phyloP scores from a whole-genome alignment of 2,888 invertebrate genomes.

The Drosophila neotestacea region DNA sequence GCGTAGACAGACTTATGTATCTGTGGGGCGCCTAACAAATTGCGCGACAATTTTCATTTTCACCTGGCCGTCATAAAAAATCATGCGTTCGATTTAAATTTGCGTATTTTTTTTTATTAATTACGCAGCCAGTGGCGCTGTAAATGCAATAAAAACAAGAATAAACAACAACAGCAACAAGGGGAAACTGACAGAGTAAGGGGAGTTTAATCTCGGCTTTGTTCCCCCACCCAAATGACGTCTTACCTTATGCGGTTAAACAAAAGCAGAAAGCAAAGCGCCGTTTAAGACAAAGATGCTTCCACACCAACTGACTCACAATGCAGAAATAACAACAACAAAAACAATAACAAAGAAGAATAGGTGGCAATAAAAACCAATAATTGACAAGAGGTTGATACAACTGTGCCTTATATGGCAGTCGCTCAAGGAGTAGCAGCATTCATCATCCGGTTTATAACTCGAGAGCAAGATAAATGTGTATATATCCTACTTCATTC shows the following conservation, averaged over 20 bases:
- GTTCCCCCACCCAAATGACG: slow-evolving; percentile 18
- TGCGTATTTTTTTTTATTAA: slow-evolving; percentile 31
- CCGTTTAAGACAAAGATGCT: slow-evolving; percentile 50
- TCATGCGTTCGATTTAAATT: slow-evolving; percentile 55
- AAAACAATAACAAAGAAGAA: slow-evolving; percentile 11
- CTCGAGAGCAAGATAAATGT: not conserved
- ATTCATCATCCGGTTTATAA: slow-evolving; percentile 3
- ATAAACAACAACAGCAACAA: too few species aligned
- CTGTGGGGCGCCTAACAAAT: slow-evolving; percentile 45
- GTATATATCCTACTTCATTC: not conserved
- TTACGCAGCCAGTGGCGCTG: slow-evolving; percentile 12
- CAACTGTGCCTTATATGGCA: slow-evolving; percentile 45
- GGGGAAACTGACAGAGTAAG: not conserved
- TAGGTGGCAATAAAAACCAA: slow-evolving; percentile 42
- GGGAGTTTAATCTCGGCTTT: slow-evolving; percentile 34
- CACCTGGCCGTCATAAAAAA: slow-evolving; percentile 37
- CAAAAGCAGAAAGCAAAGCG: slow-evolving; percentile 49
- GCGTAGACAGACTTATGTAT: slow-evolving; percentile 63
- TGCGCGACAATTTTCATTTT: slow-evolving; percentile 68
- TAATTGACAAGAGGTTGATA: slow-evolving; percentile 43
- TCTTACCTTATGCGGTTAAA: slow-evolving; percentile 44
- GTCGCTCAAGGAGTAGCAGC: slow-evolving; percentile 23
- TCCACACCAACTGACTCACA: slow-evolving; percentile 51
- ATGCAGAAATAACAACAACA: slow-evolving; percentile 27
- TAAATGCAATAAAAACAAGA: slow-evolving; percentile 9